Conservation (phyloP, 2,797 vertebrate species). For the Staurois parvus region DNA sequence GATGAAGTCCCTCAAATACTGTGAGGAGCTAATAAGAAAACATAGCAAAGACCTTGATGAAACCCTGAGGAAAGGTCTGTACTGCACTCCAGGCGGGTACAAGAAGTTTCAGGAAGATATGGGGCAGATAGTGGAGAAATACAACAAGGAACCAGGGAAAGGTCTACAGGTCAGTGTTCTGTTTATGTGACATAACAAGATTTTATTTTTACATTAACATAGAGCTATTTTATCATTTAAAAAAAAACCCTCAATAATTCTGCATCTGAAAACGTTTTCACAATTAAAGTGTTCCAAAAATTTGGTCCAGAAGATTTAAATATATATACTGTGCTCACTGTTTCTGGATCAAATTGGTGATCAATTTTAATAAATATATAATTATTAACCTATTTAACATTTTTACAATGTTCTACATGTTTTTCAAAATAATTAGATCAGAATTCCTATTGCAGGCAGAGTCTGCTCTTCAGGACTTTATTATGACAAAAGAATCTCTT, state of each 20-base stretch:
- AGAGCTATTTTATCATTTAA: no score
- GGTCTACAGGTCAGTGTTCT: slow-evolving; percentile 41
- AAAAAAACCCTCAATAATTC: no score
- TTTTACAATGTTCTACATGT: no score
- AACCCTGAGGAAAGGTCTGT: neutral
- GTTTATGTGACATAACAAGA: neutral
- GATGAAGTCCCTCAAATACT: neutral
- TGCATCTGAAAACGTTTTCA: neutral
- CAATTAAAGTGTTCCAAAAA: neutral
- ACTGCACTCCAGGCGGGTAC: slow-evolving; percentile 19
- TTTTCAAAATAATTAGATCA: no score
- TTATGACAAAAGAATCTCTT: slow-evolving; percentile 43
- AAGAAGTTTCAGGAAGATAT: slow-evolving; percentile 25
- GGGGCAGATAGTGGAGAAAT: slow-evolving; percentile 30
- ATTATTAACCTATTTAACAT: no score
- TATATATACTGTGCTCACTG: no score
- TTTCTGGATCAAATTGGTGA: no score
- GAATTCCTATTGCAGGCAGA: slow-evolving; percentile 53
- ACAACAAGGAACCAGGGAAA: slow-evolving; percentile 19
- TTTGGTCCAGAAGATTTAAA: no score
- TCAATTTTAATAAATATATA: no score
- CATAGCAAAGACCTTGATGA: slow-evolving; percentile 13
- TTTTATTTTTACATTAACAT: no score
- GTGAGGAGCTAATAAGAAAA: slow-evolving; percentile 10
- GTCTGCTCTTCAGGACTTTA: slow-evolving; percentile 59